phyloP scores from a whole-genome alignment of 2,113 vertebrate species.

The Zeus faber region DNA sequence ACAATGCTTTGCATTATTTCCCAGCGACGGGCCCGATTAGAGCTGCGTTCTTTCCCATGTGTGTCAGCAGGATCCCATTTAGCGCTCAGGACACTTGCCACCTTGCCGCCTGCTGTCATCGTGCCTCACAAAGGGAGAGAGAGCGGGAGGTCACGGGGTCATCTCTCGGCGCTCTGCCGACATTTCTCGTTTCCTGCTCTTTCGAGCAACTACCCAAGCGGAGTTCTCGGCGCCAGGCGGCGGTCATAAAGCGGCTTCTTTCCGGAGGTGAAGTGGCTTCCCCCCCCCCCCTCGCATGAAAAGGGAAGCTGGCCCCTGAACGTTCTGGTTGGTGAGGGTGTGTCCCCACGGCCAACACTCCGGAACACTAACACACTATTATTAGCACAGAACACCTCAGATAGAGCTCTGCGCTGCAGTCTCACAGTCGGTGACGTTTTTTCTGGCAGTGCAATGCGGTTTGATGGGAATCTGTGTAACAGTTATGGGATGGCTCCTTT shows the following conservation, averaged over 20 bases:
- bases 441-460: too few relatives aligned
- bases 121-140: too few relatives aligned
- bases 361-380: slow-evolving; percentile 66
- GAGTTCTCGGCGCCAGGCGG: slow-evolving; percentile 2
- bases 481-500: too few relatives aligned
- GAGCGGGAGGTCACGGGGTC: not conserved
- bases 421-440: too few relatives aligned
- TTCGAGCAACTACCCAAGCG: not conserved
- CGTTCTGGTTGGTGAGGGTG: slow-evolving; percentile 65
- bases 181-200: not conserved
- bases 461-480: too few relatives aligned
- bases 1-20: slow-evolving; percentile 75
- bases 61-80: slow-evolving; percentile 67
- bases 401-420: too few relatives aligned
- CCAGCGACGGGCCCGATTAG: slow-evolving; percentile 63
- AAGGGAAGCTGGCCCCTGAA: slow-evolving; percentile 49
- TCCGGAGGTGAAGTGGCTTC: slow-evolving; percentile 53
- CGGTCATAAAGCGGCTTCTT: slow-evolving; percentile 29
- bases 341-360: slow-evolving; percentile 55
- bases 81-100: slow-evolving; percentile 58
- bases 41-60: slow-evolving; percentile 69
- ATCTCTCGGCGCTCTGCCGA: not conserved
- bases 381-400: too few relatives aligned
- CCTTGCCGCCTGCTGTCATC: slow-evolving; percentile 53
- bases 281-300: too few relatives aligned